A percentile compares a stretch with the other conserved stretches of the same genome.
Conservation (phyloP, 2,113 vertebrate genomes). For the Hylia prasina region DNA sequence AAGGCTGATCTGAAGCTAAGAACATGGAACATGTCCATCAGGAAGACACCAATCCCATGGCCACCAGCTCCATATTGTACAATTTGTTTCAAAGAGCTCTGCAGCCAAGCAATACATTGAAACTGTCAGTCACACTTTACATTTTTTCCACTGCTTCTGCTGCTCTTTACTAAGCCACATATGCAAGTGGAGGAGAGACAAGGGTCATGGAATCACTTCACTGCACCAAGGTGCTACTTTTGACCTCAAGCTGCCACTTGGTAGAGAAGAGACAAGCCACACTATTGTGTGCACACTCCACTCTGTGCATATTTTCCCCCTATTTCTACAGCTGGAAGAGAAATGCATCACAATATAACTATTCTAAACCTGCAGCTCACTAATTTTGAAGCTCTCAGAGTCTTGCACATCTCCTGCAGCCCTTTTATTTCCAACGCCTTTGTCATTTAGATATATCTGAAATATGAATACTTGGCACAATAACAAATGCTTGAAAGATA, state of each 20-base stretch:
- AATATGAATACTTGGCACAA: neutral
- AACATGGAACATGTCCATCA: neutral
- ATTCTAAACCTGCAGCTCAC: neutral
- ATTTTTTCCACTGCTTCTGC: neutral
- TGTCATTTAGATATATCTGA: neutral
- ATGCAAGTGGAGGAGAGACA: neutral
- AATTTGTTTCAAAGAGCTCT: neutral
- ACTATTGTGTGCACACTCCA: neutral
- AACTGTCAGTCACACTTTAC: neutral
- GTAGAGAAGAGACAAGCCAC: neutral
- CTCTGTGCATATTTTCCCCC: neutral
- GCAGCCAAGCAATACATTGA: neutral
- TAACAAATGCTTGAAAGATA: neutral
- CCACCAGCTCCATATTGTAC: neutral
- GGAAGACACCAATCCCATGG: neutral
- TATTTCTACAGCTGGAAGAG: neutral
- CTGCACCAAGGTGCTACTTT: neutral
- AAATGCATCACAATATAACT: neutral
- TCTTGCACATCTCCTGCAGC: neutral
- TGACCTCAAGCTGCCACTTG: neutral
- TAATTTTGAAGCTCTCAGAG: neutral
- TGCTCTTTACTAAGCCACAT: neutral
- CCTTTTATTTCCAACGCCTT: neutral
- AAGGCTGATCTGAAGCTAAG: neutral
- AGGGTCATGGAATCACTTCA: neutral